phyloP scores from a whole-genome alignment of 1,140 invertebrate species.

The Stegodyphus mimosarum region DNA sequence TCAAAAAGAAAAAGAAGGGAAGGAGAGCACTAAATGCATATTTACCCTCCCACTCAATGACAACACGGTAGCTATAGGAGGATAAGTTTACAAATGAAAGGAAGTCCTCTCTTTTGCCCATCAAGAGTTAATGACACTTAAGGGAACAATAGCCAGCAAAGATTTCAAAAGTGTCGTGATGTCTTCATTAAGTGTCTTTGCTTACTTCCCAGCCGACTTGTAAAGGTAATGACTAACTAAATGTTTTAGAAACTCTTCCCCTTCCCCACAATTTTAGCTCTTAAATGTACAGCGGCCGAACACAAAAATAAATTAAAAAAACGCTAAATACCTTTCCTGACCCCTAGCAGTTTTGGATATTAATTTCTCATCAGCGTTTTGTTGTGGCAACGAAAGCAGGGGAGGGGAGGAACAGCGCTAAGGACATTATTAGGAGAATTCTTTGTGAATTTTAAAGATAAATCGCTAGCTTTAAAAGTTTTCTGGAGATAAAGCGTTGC shows the following conservation, averaged over 20 bases:
- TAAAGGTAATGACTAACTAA: slow-evolving; percentile 59
- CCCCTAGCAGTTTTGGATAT: slow-evolving; percentile 31
- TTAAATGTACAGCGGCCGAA: background rate
- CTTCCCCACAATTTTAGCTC: too few species aligned
- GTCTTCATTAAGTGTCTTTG: slow-evolving; percentile 53
- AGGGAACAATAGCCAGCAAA: slow-evolving; percentile 49
- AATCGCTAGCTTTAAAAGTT: background rate
- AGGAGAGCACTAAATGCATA: background rate
- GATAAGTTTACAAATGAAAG: slow-evolving; percentile 31
- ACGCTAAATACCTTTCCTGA: slow-evolving; percentile 6
- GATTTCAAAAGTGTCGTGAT: slow-evolving; percentile 54
- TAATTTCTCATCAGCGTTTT: slow-evolving; percentile 52
- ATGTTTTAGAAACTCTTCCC: slow-evolving; percentile 43
- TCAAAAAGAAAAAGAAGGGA: too few species aligned
- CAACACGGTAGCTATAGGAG: background rate
- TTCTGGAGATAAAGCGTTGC: background rate
- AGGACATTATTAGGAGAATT: background rate
- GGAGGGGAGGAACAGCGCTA: background rate
- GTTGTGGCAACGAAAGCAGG: background rate
- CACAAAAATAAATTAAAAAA: background rate
- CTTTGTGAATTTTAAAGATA: background rate
- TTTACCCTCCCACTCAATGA: background rate
- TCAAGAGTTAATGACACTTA: slow-evolving; percentile 59
- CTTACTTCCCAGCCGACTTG: slow-evolving; percentile 33
- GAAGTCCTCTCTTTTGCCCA: slow-evolving; percentile 24